Base-by-base conservation (phyloP, 2,113 vertebrate genomes). In the Eonycteris spelaea region DNA sequence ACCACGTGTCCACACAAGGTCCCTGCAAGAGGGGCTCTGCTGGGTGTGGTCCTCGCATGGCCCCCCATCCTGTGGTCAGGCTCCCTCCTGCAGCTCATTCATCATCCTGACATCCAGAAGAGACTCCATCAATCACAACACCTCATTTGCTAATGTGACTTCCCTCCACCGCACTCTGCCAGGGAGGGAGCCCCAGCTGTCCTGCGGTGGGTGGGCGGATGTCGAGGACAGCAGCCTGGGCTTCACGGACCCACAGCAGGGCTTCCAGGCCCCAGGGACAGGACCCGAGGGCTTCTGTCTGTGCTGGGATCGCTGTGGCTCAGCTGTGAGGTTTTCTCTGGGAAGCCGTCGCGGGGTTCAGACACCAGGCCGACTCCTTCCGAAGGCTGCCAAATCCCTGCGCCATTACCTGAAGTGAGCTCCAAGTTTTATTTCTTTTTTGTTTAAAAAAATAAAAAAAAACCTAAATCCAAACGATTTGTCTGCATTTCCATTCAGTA, bases 121-220 rank as follows among this genome's bases (percentile, higher is more conserved):
- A 95, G 95, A 95, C 86, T 40, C 82, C 96, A 97, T 98, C 96
- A 84, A 98, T 98, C 97, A 96, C 59, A 57, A 45, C 61, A 38
- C 94, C 57, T 48, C 1, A 83, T 96, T 97, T 90, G 75, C 97
- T 90, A 55, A 87, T 74, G 77, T 48, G 90, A 73, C 86, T 94
- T 96, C 45, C 33, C 22, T 21, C 0, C 0, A 90, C 86, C 5
- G 0, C 61, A 0, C 88, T 68, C 21, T 0, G 0, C 45, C 53
- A 26, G 22, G 18, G 45, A 92, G 48, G 16, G 65, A 82, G 61
- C 35, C 24, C 11, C 74, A 0, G 33, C 43, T 3, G 0, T 55
- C 67, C 59, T 18, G 77, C 1, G 40, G 63, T 67, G 73, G 71
- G 75, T 63, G 73, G 67, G 55, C 84, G 67, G 68, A 43, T 43